Evolutionary conservation across 2,797 vertebrate genomes (phyloP).

Genomic region (Mastacembelus armatus): DNA sequence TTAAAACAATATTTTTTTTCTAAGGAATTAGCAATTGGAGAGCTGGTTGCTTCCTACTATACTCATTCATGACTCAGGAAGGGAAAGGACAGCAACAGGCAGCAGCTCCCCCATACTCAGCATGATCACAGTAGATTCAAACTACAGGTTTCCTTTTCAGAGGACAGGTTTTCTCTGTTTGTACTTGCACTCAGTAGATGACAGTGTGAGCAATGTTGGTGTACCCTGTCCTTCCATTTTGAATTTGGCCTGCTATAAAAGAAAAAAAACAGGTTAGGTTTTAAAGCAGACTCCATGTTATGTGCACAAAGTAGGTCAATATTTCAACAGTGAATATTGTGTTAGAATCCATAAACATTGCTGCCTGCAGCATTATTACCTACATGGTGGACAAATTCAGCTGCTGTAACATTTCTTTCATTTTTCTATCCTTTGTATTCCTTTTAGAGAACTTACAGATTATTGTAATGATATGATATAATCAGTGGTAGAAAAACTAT

Average conservation of each 20-base stretch:
- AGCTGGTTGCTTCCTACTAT: constrained; percentile 17
- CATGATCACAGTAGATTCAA: constrained; percentile 34
- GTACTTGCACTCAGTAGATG: not conserved
- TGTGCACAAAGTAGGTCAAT: constrained; percentile 6
- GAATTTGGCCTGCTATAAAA: not conserved
- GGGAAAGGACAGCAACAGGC: constrained; percentile 48
- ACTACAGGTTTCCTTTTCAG: not conserved
- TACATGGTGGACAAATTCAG: not conserved
- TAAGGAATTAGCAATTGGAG: not conserved
- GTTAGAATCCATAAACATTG: not conserved
- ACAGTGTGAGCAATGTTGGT: not conserved
- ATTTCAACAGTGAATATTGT: not conserved
- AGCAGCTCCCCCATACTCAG: constrained; percentile 52
- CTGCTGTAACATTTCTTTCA: not conserved
- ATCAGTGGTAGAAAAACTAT: too few relatives aligned
- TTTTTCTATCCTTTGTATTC: not conserved
- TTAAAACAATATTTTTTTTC: not conserved
- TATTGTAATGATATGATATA: too few relatives aligned
- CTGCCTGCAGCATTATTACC: too few relatives aligned
- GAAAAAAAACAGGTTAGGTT: not conserved
- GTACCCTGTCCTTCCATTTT: not conserved
- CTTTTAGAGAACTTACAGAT: not conserved
- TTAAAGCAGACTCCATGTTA: not conserved
- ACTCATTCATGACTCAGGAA: not conserved
- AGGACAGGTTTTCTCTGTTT: not conserved